Evolutionary conservation across 64 coral and sea anemone genomes (phyloP), one percentile per base, ranked within the genome.

Genomic region (Porites australiensis): DNA sequence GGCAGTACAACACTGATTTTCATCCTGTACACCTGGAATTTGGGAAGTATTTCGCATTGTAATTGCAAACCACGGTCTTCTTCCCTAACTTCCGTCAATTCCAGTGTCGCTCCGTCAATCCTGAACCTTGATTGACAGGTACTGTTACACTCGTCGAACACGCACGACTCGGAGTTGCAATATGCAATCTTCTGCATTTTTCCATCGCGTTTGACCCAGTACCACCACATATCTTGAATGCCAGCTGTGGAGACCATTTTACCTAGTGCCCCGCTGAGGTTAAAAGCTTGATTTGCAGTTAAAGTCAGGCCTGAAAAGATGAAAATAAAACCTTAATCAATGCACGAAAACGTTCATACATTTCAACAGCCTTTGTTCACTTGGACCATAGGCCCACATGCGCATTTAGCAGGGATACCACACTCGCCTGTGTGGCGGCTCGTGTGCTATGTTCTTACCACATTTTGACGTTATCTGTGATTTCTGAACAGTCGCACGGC

Each of bases 31-130:
- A 16, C 0, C 61, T 4, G 61, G 18, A 64, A 15, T 13, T 64
- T 64, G 18, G 61, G 61, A 3, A 50, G 10, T 10, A 68, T 51
- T 9, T 4, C 11, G 46, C 62, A 69, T 21, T 69, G 61, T 3
- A 84, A 51, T 21, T 47, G 19, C 45, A 84, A 84, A 68, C 81
- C 81, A 19, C 44, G 62, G 62, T 84, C 81, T 66, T 10, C 44
- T 1, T 46, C 1, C 23, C 3, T 44, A 14, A 52, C 81, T 6
- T 84, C 51, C 16, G 5, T 68, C 47, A 84, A 45, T 5, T 68
- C 64, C 14, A 84, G 21, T 50, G 81, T 50, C 81, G 51, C 7
- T 64, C 63, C 62, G 3, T 66, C 58, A 18, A 64, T 68, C 62
- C 22, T 65, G 6, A 84, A 16, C 45, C 81, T 69, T 45, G 16